A percentile compares a stretch with the other conserved stretches of the same genome.
These are phyloP conservation scores for Apostichopus japonicus DNA, from an alignment of 35 echinoderm and acorn worm species.

Conservation along the genomic window DNA sequence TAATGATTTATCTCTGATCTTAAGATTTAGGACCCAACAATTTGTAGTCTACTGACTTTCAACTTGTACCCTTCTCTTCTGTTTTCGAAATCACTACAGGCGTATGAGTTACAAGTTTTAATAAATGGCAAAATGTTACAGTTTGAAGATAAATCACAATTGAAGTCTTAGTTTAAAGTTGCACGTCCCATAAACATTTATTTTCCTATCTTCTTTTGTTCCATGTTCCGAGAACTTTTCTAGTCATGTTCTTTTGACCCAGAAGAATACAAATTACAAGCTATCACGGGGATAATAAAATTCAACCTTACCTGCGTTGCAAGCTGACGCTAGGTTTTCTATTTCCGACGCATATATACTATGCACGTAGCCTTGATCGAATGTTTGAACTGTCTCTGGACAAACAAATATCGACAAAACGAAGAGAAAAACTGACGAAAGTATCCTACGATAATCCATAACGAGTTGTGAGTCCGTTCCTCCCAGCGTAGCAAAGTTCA, in stretches of 20 bases:
- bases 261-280: slow-evolving; percentile 8
- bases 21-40: too few species aligned
- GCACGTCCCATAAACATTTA: neutral
- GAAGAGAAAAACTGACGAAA: slow-evolving; percentile 10
- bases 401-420: neutral
- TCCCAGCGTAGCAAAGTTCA: neutral
- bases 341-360: slow-evolving; percentile 33
- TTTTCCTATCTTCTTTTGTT: neutral
- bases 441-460: neutral
- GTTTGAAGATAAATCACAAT: too few species aligned
- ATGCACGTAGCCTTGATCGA: slow-evolving; percentile 39
- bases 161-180: too few species aligned
- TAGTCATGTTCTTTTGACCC: slow-evolving; percentile 25
- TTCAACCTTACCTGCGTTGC: slow-evolving; percentile 25
- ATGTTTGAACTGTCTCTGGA: slow-evolving; percentile 25
- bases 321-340: slow-evolving; percentile 44
- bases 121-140: too few species aligned
- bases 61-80: too few species aligned
- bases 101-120: too few species aligned
- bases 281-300: slow-evolving; percentile 1
- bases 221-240: neutral
- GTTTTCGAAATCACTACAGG: too few species aligned
- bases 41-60: too few species aligned
- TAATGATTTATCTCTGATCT: too few species aligned
- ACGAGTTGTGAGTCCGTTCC: neutral